A percentile compares a stretch with the other conserved stretches of the same genome.
phyloP scores from a whole-genome alignment of 2,113 vertebrate genomes.

The Pipra filicauda region DNA sequence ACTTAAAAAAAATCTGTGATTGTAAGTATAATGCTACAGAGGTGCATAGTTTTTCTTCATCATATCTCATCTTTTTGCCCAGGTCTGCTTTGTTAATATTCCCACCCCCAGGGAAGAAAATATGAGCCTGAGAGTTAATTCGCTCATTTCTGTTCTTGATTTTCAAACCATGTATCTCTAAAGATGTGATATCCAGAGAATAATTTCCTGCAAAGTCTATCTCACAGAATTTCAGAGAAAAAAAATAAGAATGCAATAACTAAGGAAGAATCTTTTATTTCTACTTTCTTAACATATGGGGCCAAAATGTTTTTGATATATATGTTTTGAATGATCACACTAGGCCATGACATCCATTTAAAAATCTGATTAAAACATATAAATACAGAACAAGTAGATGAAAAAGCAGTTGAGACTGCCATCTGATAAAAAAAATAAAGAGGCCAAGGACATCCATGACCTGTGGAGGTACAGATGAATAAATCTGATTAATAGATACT shows the following conservation, averaged over 20 bases:
- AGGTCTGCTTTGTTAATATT: not conserved
- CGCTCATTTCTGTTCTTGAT: not conserved
- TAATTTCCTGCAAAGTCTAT: not conserved
- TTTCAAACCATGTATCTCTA: not conserved
- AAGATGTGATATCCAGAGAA: not conserved
- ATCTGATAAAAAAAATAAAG: conserved; percentile 48
- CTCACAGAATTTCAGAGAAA: not conserved
- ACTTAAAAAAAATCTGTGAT: not conserved
- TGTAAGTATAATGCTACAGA: not conserved
- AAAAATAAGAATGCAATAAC: not conserved
- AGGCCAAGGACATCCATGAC: conserved; percentile 50
- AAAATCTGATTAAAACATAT: conserved; percentile 42
- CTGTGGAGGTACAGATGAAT: conserved; percentile 37
- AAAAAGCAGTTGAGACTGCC: conserved; percentile 47
- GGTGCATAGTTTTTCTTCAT: not conserved
- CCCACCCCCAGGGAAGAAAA: not conserved
- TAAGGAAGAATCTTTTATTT: not conserved
- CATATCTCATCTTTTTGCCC: not conserved
- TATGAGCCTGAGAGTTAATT: not conserved
- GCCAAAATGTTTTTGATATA: not conserved
- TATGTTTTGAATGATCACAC: conserved; percentile 33
- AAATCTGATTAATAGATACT: conserved; percentile 7
- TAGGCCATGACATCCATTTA: not conserved
- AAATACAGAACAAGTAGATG: conserved; percentile 34
- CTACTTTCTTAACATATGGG: conserved; percentile 3